Evolutionary conservation across 2,113 vertebrate species (phyloP).

Genomic region (Pelodiscus sinensis): DNA sequence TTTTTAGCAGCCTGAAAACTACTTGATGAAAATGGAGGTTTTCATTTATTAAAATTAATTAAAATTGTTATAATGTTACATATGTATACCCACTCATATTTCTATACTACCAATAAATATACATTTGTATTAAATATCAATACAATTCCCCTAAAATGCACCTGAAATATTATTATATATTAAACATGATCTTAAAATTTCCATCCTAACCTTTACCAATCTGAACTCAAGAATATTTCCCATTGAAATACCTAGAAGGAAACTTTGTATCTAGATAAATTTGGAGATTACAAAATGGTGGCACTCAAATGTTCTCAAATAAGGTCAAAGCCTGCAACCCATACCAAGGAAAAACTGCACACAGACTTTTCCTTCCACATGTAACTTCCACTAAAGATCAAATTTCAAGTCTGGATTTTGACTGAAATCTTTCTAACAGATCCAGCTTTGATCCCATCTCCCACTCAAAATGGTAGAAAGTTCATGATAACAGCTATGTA

Average conservation of each 20-base stretch:
- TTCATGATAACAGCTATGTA: background rate
- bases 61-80: background rate
- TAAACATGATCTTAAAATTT: slow-evolving; percentile 1
- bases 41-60: background rate
- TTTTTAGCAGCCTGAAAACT: rapidly evolving
- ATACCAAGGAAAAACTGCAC: background rate
- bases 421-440: background rate
- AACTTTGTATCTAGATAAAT: background rate
- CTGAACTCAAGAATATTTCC: background rate
- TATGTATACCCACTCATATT: background rate
- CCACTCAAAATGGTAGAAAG: background rate
- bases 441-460: background rate
- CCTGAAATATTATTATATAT: background rate
- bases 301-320: background rate
- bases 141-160: background rate
- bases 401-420: background rate
- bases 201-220: background rate
- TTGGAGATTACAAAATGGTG: background rate
- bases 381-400: background rate
- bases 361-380: background rate
- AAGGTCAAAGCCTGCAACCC: background rate
- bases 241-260: background rate
- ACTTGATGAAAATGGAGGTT: background rate
- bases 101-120: background rate
- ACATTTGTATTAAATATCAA: background rate